Conservation (phyloP, 30 jellyfish, hydroid and myxozoan species). For the Turritopsis rubra region DNA sequence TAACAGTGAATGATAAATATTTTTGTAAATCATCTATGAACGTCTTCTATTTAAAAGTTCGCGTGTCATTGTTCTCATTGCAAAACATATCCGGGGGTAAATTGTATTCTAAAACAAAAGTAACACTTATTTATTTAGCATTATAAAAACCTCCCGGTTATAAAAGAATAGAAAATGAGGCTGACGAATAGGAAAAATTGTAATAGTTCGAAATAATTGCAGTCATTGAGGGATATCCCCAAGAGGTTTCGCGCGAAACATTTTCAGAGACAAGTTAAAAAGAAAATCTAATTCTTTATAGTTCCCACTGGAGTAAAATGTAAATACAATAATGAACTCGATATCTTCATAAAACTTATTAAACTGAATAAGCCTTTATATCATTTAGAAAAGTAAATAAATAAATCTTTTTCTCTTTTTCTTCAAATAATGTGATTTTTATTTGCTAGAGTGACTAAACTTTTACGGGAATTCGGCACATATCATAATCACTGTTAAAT, state of each 20-base stretch:
- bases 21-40: neutral
- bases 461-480: neutral
- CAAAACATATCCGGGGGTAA: slow-evolving; percentile 15
- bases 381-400: neutral
- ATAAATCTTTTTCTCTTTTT: neutral
- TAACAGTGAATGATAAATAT: neutral
- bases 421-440: neutral
- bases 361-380: neutral
- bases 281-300: neutral
- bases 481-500: neutral
- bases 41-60: neutral
- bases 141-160: neutral
- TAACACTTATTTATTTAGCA: neutral
- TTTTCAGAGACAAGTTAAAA: neutral
- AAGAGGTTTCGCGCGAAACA: neutral
- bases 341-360: neutral
- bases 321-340: neutral
- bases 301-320: neutral
- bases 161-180: neutral
- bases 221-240: neutral
- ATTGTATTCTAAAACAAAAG: neutral
- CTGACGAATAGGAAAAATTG: neutral
- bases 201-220: neutral
- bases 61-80: slow-evolving; percentile 13
- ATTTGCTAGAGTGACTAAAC: neutral